These are phyloP conservation scores for Atlantisia rogersi DNA, from an alignment of 2,113 vertebrate genomes.

Conservation along the genomic window DNA sequence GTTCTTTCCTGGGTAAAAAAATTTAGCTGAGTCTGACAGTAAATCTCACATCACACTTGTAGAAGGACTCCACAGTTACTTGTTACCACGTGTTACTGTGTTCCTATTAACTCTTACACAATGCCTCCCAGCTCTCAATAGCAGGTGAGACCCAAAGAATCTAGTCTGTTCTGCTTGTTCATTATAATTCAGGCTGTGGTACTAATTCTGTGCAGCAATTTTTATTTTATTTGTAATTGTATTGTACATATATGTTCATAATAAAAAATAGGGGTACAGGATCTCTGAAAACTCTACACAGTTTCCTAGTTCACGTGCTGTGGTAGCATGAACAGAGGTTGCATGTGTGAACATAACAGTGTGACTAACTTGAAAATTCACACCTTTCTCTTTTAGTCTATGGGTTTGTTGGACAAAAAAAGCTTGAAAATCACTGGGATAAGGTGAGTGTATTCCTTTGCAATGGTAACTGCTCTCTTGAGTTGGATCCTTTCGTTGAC, in stretches of 20 bases:
- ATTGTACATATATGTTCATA: not conserved
- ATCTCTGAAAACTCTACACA: not conserved
- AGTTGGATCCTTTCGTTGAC: not conserved
- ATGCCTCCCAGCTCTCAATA: not conserved
- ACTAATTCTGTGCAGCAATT: not conserved
- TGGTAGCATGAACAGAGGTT: not conserved
- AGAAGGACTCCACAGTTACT: not conserved
- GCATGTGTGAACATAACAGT: fast-evolving
- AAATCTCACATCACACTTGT: not conserved
- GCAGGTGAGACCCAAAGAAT: not conserved
- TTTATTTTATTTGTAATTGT: not conserved
- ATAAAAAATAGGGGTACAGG: not conserved
- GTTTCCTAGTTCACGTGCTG: not conserved
- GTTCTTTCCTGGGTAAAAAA: not conserved
- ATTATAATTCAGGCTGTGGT: not conserved
- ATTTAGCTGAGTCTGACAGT: not conserved
- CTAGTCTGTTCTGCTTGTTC: not conserved
- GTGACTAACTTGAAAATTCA: not conserved
- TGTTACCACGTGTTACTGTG: not conserved
- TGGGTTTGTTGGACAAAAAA: slow-evolving; percentile 98
- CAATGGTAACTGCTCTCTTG: not conserved
- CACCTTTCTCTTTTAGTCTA: slow-evolving; percentile 80
- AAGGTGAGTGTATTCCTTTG: slow-evolving; percentile 81
- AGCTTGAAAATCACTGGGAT: slow-evolving; percentile 97
- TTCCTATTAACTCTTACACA: too few species aligned